These are phyloP conservation scores for Microcebus lehilahytsara DNA, from an alignment of 2,113 vertebrate genomes.

Conservation along the genomic window DNA sequence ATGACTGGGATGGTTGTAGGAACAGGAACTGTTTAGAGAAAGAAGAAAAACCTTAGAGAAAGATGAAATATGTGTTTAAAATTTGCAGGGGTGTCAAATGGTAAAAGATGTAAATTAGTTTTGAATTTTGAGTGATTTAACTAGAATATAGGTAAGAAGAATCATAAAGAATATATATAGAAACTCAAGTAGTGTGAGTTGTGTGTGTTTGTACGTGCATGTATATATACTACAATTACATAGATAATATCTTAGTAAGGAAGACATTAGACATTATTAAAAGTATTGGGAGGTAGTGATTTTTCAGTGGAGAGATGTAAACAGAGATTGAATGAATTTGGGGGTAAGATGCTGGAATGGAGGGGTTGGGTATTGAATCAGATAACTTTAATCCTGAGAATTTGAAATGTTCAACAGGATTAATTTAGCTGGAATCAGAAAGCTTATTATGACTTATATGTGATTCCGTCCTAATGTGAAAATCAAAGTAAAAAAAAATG, in stretches of 20 bases:
- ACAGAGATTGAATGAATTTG: neutral
- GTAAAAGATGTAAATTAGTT: neutral
- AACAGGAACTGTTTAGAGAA: neutral
- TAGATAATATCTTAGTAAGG: neutral
- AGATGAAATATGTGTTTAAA: neutral
- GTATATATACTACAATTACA: neutral
- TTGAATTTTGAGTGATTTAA: neutral
- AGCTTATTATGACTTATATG: neutral
- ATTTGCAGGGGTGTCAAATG: neutral
- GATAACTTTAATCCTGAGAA: neutral
- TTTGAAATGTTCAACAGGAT: neutral
- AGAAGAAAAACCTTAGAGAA: neutral
- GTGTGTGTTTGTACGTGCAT: accelerated
- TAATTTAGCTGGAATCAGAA: neutral
- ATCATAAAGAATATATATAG: neutral
- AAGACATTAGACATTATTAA: neutral
- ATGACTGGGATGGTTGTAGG: neutral
- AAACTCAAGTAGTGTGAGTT: neutral
- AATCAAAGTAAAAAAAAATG: neutral
- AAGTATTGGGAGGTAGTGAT: neutral
- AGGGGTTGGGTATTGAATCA: neutral
- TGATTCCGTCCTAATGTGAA: neutral
- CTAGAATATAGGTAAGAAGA: neutral
- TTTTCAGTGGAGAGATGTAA: neutral
- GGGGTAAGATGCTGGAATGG: neutral